These are phyloP conservation scores for Syngnathus typhle DNA, from an alignment of 2,113 vertebrate species.

Conservation along the genomic window DNA sequence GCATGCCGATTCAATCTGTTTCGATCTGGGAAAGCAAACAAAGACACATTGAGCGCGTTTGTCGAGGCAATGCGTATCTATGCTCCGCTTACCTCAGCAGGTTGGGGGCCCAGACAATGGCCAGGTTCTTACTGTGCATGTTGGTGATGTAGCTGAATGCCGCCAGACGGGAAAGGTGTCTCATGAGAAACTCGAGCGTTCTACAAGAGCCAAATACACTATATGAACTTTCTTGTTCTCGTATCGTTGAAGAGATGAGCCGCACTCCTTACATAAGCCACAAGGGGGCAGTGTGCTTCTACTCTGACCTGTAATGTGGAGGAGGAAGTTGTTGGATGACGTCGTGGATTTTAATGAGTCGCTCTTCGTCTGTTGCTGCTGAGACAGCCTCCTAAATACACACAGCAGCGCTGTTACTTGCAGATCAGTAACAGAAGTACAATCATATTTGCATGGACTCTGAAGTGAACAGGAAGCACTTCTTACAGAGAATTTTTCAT, in stretches of 20 bases:
- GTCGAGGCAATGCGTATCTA: too few relatives aligned
- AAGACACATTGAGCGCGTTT: background rate
- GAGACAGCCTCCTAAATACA: constrained; percentile 86
- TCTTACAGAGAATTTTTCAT: constrained; percentile 96
- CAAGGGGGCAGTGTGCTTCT: constrained; percentile 42
- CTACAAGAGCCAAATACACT: constrained; percentile 65
- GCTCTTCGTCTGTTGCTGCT: constrained; percentile 92
- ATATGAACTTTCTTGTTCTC: constrained; percentile 14
- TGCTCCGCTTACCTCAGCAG: constrained; percentile 77
- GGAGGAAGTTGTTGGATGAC: constrained; percentile 97
- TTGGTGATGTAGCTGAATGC: constrained; percentile 97
- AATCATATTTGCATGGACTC: background rate
- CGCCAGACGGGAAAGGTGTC: constrained; percentile 87
- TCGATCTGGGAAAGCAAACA: constrained; percentile 72
- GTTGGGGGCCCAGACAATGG: constrained; percentile 98
- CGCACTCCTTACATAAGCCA: constrained; percentile 12
- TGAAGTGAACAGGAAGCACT: background rate
- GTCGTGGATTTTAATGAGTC: constrained; percentile 94
- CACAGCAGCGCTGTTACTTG: background rate
- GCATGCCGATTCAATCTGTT: constrained; percentile 95
- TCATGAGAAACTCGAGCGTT: constrained; percentile 97
- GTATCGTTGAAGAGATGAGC: background rate
- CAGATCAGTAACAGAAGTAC: too few relatives aligned
- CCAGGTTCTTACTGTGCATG: constrained; percentile 97
- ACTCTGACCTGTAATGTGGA: constrained; percentile 89